phyloP scores from a whole-genome alignment of 2,888 invertebrate species.

The Ormia ochracea region DNA sequence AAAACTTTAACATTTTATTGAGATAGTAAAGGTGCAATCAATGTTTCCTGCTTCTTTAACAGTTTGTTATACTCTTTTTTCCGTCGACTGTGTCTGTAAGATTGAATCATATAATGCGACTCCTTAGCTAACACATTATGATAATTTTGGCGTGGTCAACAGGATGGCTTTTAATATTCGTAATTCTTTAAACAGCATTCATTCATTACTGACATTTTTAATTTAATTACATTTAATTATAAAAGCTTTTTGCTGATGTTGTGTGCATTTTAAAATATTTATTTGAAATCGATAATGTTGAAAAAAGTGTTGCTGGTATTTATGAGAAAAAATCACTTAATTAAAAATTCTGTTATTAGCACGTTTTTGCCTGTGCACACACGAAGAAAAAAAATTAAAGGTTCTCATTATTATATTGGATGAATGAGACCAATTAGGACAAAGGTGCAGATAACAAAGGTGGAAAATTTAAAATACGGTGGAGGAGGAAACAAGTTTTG shows the following conservation, averaged over 20 bases:
- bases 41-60: conserved; percentile 1
- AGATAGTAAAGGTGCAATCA: conserved; percentile 51
- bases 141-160: conserved; percentile 19
- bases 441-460: not conserved
- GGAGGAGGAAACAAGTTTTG: conserved; percentile 44
- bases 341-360: conserved; percentile 61
- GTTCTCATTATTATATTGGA: conserved; percentile 42
- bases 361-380: conserved; percentile 22
- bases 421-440: conserved; percentile 1
- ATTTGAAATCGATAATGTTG: not conserved
- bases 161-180: not conserved
- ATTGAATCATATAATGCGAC: conserved; percentile 54
- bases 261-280: not conserved
- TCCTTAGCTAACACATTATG: conserved; percentile 51
- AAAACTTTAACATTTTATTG: conserved; percentile 55
- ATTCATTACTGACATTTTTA: conserved; percentile 57
- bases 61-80: not conserved
- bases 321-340: conserved; percentile 45
- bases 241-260: not conserved
- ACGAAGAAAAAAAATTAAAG: conserved; percentile 2
- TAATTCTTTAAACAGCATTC: conserved; percentile 45
- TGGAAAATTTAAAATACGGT: not conserved
- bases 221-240: conserved; percentile 52
- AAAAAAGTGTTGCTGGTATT: conserved; percentile 18
- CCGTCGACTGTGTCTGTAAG: not conserved